Evolutionary conservation across 2,113 vertebrate genomes (phyloP), one percentile per base, ranked within the genome.

Genomic region (Corythoichthys intestinalis): DNA sequence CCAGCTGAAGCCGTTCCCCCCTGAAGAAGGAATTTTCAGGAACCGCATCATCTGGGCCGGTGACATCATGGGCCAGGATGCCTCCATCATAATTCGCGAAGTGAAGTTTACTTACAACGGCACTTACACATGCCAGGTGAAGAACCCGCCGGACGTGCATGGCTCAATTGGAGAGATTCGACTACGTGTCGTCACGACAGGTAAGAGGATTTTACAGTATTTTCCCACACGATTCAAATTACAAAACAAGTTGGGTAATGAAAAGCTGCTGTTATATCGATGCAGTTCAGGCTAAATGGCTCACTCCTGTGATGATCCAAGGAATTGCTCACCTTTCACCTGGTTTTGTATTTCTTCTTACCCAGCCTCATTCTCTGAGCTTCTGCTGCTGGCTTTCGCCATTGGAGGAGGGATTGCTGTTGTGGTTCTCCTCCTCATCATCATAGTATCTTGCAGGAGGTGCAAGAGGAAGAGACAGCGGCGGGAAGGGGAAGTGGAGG

Each of bases 41-140:
- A 93, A 88, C 57, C 83, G 92, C 2, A 88, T 93, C 47, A 52
- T 48, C 6, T 98, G 96, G 95, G 94, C 92, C 0, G 96, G 96
- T 15, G 94, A 96, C n/a, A 68, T 93, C 0, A 82, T 88, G 67
- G 91, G 91, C 0, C 69, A 90, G 0, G 96, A 98, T 0, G 96
- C 79, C 2, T 96, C 96, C 76, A 94, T 98, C 66, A 13, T 93
- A 0, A 53, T 98, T 53, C 90, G 90, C 65, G 83, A 94, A 57
- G 89, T 97, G 77, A 94, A 93, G 83, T 94, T 94, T 67, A 90
- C 75, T 0, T 95, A 94, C 85, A 99, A 98, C 0, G 96, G 97
- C 6, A 99, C 95, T 0, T 98, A 95, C 80, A 91, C 86, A 69
- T 98, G 97, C 78, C 94, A 94, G 76, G 94, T 99, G 71, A 95